phyloP scores from a whole-genome alignment of 30 jellyfish, hydroid and myxozoan species.

The Hydractinia symbiolongicarpus region DNA sequence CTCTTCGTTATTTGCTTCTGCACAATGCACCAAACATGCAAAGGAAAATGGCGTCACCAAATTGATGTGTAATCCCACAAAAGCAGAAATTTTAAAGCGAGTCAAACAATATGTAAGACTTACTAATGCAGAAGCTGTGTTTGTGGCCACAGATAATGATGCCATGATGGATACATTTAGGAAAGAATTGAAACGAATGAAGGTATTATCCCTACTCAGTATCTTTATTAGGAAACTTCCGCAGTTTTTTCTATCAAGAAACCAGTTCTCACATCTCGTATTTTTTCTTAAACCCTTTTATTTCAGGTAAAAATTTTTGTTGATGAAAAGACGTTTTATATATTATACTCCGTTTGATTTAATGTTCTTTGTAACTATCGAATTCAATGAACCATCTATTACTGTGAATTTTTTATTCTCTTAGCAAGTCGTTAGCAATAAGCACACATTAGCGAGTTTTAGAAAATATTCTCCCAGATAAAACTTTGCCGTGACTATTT shows the following conservation, averaged over 20 bases:
- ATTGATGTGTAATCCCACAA: conserved; percentile 93
- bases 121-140: conserved; percentile 42
- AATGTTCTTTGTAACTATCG: not conserved
- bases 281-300: no score
- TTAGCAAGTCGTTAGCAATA: no score
- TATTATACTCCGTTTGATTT: not conserved
- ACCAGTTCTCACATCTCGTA: no score
- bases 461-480: no score
- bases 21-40: conserved; percentile 60
- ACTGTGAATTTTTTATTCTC: no score
- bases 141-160: conserved; percentile 90
- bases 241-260: no score
- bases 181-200: conserved; percentile 45
- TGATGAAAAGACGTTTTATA: not conserved
- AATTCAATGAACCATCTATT: not conserved
- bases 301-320: not conserved
- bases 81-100: conserved; percentile 41
- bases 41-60: conserved; percentile 39
- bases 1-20: conserved; percentile 65
- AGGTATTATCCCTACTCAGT: not conserved
- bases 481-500: no score
- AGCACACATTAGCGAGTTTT: no score
- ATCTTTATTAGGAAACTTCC: no score
- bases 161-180: conserved; percentile 56
- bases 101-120: conserved; percentile 47